These are phyloP conservation scores for Macaca nemestrina DNA, from an alignment of 2,113 vertebrate genomes.

Conservation along the genomic window DNA sequence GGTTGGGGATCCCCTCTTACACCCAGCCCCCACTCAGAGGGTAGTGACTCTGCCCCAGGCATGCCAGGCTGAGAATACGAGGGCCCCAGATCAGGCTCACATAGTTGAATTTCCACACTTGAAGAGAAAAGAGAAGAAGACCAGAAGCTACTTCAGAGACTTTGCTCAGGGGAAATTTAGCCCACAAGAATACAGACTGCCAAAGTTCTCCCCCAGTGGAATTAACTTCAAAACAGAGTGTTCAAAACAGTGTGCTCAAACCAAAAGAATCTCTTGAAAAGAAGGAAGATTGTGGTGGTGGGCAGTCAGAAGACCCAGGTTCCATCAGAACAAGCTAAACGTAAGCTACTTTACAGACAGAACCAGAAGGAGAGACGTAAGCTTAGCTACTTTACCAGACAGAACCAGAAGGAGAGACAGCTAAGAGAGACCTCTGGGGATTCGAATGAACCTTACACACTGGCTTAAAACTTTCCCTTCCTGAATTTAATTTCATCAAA, in stretches of 20 bases:
- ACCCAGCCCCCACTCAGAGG: background rate
- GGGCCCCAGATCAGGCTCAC: background rate
- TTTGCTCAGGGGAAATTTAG: background rate
- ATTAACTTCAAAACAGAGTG: too few relatives aligned
- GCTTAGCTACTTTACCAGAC: background rate
- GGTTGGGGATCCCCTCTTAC: background rate
- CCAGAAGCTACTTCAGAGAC: too few relatives aligned
- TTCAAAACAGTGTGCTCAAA: background rate
- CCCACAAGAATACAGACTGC: too few relatives aligned
- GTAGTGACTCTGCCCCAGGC: background rate
- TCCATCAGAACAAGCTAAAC: background rate
- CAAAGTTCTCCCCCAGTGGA: background rate
- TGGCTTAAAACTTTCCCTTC: background rate
- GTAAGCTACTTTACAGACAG: background rate
- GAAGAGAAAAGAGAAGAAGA: background rate
- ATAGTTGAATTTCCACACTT: background rate
- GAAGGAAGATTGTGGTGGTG: background rate
- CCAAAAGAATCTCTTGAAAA: background rate
- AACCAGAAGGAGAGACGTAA: background rate
- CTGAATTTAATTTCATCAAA: background rate
- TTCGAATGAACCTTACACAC: too few relatives aligned
- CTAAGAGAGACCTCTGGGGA: background rate
- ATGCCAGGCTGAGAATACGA: too few relatives aligned
- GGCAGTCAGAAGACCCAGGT: too few relatives aligned
- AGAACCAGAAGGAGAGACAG: background rate